phyloP scores from a whole-genome alignment of 2,888 invertebrate species.

The Dromius quadrimaculatus region DNA sequence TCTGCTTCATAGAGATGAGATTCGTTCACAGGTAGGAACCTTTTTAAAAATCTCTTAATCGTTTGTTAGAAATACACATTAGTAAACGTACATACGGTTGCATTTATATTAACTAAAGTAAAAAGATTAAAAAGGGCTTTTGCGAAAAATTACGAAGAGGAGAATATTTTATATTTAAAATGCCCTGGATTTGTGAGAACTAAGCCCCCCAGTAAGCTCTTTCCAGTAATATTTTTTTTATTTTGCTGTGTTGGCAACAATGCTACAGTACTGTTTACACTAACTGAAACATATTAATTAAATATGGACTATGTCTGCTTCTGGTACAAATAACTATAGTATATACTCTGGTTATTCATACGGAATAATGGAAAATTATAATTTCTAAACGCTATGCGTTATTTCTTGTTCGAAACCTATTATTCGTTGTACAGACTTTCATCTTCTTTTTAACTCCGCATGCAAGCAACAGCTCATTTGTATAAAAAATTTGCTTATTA shows the following conservation, averaged over 20 bases:
- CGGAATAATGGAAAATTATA: slow-evolving; percentile 28
- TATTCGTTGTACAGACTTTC: slow-evolving; percentile 8
- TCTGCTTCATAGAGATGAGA: neutral
- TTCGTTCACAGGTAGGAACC: slow-evolving; percentile 21
- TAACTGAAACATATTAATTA: slow-evolving; percentile 49
- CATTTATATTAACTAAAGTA: slow-evolving; percentile 50
- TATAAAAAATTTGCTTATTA: slow-evolving; percentile 30
- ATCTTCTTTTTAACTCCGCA: too few relatives aligned
- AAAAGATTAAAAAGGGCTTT: slow-evolving; percentile 46
- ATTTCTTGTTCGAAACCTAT: slow-evolving; percentile 23
- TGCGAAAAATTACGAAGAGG: slow-evolving; percentile 48
- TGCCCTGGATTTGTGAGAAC: slow-evolving; percentile 46
- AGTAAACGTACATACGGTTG: slow-evolving; percentile 31
- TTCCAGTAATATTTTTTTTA: slow-evolving; percentile 44
- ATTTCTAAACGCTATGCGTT: slow-evolving; percentile 21
- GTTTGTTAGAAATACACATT: slow-evolving; percentile 50
- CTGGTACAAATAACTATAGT: slow-evolving; percentile 23
- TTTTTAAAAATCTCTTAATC: slow-evolving; percentile 46
- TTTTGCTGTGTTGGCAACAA: slow-evolving; percentile 30
- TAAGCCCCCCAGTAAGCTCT: slow-evolving; percentile 46
- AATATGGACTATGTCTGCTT: slow-evolving; percentile 39
- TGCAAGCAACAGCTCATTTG: slow-evolving; percentile 13
- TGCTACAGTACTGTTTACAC: slow-evolving; percentile 31
- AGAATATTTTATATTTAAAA: slow-evolving; percentile 52
- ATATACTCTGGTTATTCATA: slow-evolving; percentile 5